phyloP scores from a whole-genome alignment of 2,888 invertebrate genomes.

The Ormyrus rosae region DNA sequence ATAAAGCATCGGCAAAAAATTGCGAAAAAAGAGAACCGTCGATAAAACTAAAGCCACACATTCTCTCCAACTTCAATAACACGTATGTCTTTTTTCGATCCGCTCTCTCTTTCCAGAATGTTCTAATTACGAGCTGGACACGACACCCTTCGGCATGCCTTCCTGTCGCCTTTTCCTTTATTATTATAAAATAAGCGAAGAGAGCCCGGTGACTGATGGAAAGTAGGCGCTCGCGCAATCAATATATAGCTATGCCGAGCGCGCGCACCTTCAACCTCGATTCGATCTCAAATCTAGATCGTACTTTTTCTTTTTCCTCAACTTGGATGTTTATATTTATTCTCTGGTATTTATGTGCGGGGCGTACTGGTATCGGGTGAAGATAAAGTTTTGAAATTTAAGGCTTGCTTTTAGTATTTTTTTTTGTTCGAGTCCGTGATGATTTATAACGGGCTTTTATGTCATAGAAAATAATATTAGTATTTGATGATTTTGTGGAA shows the following conservation, averaged over 20 bases:
- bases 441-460: too few species aligned
- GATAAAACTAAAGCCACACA: too few species aligned
- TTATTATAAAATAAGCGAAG: conserved; percentile 39
- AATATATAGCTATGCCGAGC: conserved; percentile 30
- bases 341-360: not conserved
- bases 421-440: too few species aligned
- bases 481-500: too few species aligned
- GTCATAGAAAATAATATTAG: too few species aligned
- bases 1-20: too few species aligned
- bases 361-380: too few species aligned
- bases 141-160: not conserved
- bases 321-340: not conserved
- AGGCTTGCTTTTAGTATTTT: too few species aligned
- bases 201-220: conserved; percentile 19
- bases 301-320: conserved; percentile 4
- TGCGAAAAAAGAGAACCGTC: too few species aligned
- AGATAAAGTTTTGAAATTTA: too few species aligned
- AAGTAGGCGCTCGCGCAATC: conserved; percentile 38
- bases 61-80: too few species aligned
- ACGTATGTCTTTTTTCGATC: too few species aligned
- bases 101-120: not conserved
- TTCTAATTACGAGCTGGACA: not conserved
- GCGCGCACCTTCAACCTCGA: conserved; percentile 27
- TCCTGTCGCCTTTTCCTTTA: not conserved
- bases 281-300: conserved; percentile 46